A percentile compares a stretch with the other conserved stretches of the same genome.
Evolutionary conservation across 2,797 vertebrate genomes (phyloP).

Genomic region (Cyclura pinguis): DNA sequence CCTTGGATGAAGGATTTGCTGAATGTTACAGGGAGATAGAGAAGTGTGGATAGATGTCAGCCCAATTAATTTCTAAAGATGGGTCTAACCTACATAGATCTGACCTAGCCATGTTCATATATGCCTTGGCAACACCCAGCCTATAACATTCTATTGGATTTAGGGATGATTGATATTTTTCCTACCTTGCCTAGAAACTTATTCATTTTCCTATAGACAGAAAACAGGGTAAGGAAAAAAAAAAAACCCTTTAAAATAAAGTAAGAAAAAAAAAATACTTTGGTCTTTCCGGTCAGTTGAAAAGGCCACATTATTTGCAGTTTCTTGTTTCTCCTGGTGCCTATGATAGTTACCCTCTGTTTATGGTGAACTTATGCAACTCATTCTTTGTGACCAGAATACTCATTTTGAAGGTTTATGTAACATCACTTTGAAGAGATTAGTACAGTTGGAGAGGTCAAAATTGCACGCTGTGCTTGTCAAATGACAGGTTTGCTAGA

Average conservation of each 20-base stretch:
- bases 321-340: too few relatives aligned
- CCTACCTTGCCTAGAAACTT: background rate
- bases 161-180: background rate
- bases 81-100: background rate
- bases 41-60: too few relatives aligned
- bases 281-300: too few relatives aligned
- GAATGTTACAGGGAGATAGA: background rate
- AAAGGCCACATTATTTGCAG: background rate
- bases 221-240: background rate
- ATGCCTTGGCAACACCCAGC: background rate
- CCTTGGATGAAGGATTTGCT: too few relatives aligned
- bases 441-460: background rate
- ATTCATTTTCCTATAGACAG: too few relatives aligned
- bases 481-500: background rate
- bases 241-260: background rate
- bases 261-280: background rate
- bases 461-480: background rate
- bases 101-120: background rate
- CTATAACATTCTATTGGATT: background rate
- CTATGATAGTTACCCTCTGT: too few relatives aligned
- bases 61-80: background rate
- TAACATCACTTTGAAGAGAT: background rate
- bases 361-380: background rate
- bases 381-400: background rate
- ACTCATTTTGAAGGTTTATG: background rate